Evolutionary conservation across 2,113 vertebrate species (phyloP), one percentile per base, ranked within the genome.

Genomic region (Copsychus sechellarum): DNA sequence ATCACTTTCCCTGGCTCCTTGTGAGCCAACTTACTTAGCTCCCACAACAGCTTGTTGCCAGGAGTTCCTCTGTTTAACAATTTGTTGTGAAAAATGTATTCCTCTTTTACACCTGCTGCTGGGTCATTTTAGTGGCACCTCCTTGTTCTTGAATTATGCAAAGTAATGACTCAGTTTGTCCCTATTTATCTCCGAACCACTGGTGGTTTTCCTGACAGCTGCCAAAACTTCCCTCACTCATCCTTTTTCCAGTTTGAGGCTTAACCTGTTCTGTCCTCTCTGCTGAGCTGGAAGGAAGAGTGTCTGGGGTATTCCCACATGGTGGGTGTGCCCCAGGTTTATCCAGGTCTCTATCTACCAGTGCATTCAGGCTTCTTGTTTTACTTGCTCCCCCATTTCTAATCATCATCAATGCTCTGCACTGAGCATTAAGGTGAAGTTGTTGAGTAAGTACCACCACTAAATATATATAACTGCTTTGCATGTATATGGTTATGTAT

Each of bases 281-380:
- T 81, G 53, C 53, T 42, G 53, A 67, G 36, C 48, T 67, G 64
- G 19, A 36, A 47, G 33, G 19, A 47, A 36, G 33, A 29, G 9
- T 22, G 8, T 1, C 2, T 16, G 12, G 1, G 3, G 5, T 77
- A 48, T 51, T n/a, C 3, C 2, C 13, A 43, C 42, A 24, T 2
- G 18, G n/a, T 5, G 24, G 20, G 14, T 34, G 69, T 72, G 74
- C 31, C 34, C 29, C 3, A 8, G 33, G n/a, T 56, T 80, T 62
- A 67, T 3, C 12, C 23, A 47, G 25, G 29, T 29, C 29, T 48
- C 43, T 24, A 18, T 21, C 15, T 43, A 22, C 17, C 16, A 38
- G 36, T 18, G 48, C 4, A 38, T 56, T 47, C 48, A 47, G 22
- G 36, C 42, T 54, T 28, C 36, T 62, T 43, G 42, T 51, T 87